Conservation (phyloP, 2,888 invertebrate species). For the Eretmocerus hayati region DNA sequence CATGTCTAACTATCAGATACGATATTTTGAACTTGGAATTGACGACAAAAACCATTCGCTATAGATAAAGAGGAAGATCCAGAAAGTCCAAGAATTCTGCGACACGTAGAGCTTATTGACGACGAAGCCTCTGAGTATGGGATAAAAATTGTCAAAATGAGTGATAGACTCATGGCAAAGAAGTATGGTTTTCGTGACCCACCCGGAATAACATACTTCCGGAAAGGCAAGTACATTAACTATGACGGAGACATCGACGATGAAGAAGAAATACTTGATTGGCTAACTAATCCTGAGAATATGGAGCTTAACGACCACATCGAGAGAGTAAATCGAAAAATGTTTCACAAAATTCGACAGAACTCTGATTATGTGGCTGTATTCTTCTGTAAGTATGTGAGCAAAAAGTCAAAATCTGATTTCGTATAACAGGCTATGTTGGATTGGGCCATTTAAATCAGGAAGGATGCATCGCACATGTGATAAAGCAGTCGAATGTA, state of each 20-base stretch:
- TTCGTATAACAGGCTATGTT: no score
- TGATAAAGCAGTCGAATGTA: no score
- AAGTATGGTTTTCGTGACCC: conserved; percentile 86
- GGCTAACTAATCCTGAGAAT: conserved; percentile 87
- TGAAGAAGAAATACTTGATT: conserved; percentile 80
- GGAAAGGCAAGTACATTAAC: conserved; percentile 81
- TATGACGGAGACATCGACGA: conserved; percentile 91
- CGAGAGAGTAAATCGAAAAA: conserved; percentile 83
- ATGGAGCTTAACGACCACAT: conserved; percentile 92
- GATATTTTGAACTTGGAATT: no score
- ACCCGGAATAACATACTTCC: conserved; percentile 85
- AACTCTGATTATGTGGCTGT: conserved; percentile 86
- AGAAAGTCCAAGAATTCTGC: conserved; percentile 69
- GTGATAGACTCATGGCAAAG: conserved; percentile 84
- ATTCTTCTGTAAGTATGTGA: conserved; percentile 77
- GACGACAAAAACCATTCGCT: no score
- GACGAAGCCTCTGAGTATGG: conserved; percentile 89
- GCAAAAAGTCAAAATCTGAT: no score
- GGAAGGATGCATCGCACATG: no score
- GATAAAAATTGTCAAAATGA: conserved; percentile 82
- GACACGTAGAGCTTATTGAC: conserved; percentile 83
- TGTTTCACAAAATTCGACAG: conserved; percentile 86
- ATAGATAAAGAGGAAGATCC: conserved; percentile 76
- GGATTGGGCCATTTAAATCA: no score
- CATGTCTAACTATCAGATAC: no score